Base-by-base conservation (phyloP, 1,140 invertebrate genomes). In the Scaptomyza pallida region DNA sequence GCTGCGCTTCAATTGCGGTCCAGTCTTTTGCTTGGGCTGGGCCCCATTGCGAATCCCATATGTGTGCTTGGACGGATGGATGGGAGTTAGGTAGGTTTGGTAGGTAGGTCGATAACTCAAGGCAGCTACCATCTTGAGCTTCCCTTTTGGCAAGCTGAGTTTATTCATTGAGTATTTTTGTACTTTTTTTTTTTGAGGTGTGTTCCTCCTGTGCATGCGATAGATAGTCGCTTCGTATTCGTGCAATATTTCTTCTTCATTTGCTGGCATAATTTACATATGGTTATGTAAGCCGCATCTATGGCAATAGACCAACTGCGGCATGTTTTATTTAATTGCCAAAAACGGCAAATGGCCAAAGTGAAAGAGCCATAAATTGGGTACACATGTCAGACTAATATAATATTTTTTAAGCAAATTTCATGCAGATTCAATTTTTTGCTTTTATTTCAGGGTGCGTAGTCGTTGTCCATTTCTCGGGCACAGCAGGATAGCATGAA, bases 321-420 rank as follows among this genome's bases (percentile, higher is more conserved):
- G 69, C 80, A 85, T 85, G 80, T 85, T 85, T 85, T 86, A 86
- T 85, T 85, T 85, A 85, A 85, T 85, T 85, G 80, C 80, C 80
- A 80, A 59, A 68, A 63, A 65, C 37, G 54, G 75, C 45, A 72
- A 79, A 71, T 41, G 62, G 50, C 43, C 51, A 56, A 56, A 70
- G 40, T 54, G 55, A 70, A 64, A 63, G 64, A 71, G n/a, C 21
- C 72, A 51, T 23, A 65, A 85, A 56, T 69, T 51, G 68, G 56
- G 63, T 62, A 64, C 41, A 79, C 75, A 85, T 83, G 71, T 67
- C 67, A 67, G 65, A 60, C 61, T 67, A 62, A 83, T 71, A 45
- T 72, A 41, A 78, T 30, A 30, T 30, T 72, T 37, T 61, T 16
- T 56, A 63, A 71, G 64, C 44, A 33, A 54, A 30, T 40, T 62